Percentiles rank a stretch among this genome's conserved stretches.
Evolutionary conservation across 1,140 invertebrate genomes (phyloP).

Genomic region (Nymphalis io): DNA sequence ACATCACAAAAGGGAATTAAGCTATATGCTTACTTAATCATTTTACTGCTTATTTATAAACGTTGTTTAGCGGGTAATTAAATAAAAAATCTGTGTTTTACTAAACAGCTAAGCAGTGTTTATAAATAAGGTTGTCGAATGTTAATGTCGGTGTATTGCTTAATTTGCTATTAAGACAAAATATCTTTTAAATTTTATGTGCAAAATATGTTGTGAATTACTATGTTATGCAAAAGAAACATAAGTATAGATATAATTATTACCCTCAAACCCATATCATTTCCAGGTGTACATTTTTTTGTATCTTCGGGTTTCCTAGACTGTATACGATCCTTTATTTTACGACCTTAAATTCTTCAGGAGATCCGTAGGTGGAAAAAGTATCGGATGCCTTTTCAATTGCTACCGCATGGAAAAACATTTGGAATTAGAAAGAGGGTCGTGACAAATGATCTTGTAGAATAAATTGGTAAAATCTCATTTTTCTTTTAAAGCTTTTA

Average conservation of each 20-base stretch:
- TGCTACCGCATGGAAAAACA: slow-evolving; percentile 42
- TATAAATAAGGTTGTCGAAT: no score
- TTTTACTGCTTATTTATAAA: no score
- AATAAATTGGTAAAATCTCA: slow-evolving; percentile 13
- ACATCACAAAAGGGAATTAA: no score
- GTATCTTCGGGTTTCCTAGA: slow-evolving; percentile 37
- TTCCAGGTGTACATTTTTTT: slow-evolving; percentile 33
- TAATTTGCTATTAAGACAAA: neutral
- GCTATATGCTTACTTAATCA: no score
- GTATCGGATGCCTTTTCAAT: slow-evolving; percentile 56
- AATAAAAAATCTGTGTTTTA: no score
- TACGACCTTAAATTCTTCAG: slow-evolving; percentile 77
- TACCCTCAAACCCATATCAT: no score
- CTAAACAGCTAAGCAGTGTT: no score
- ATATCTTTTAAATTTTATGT: neutral
- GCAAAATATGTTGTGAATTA: no score
- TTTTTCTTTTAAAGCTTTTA: neutral
- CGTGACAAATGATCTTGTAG: slow-evolving; percentile 20
- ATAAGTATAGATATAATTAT: no score
- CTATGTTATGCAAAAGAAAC: no score
- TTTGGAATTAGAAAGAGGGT: slow-evolving; percentile 50
- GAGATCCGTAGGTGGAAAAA: slow-evolving; percentile 70
- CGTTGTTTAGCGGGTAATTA: no score
- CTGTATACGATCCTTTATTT: slow-evolving; percentile 65
- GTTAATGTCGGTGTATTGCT: neutral